Conservation (phyloP, 1,140 invertebrate genomes). For the Aphelinus atriplicis region DNA sequence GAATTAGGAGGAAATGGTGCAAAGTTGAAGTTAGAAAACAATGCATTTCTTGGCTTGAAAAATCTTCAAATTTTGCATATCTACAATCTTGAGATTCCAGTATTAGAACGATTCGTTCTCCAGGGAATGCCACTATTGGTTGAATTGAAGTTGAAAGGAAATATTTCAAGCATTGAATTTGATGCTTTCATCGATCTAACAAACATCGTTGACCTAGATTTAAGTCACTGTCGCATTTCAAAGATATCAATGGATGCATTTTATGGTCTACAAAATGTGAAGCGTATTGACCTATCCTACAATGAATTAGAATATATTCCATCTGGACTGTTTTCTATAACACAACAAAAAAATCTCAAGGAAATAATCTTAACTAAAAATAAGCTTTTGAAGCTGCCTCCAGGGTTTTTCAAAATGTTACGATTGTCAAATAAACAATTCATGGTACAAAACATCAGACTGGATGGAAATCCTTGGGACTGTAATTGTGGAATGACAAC, state of each 20-base stretch:
- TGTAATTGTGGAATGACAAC: conserved; percentile 73
- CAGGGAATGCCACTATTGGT: conserved; percentile 69
- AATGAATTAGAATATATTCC: conserved; percentile 72
- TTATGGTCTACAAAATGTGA: conserved; percentile 70
- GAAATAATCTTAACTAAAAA: conserved; percentile 74
- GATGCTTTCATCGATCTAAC: conserved; percentile 74
- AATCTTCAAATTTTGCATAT: conserved; percentile 67
- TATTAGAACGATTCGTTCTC: conserved; percentile 71
- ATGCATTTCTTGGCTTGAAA: conserved; percentile 72
- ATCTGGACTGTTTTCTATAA: conserved; percentile 68
- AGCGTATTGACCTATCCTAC: conserved; percentile 71
- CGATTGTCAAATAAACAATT: conserved; percentile 53
- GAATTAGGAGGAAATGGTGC: conserved; percentile 68
- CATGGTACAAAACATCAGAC: conserved; percentile 63
- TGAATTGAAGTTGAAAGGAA: conserved; percentile 69
- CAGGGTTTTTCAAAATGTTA: conserved; percentile 68
- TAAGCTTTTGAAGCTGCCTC: conserved; percentile 68
- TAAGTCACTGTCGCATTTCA: conserved; percentile 71
- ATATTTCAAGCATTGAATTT: conserved; percentile 70
- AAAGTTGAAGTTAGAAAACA: conserved; percentile 68
- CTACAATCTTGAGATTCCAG: conserved; percentile 67
- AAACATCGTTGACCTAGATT: conserved; percentile 69
- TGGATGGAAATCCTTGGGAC: conserved; percentile 77
- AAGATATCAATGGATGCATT: conserved; percentile 77
- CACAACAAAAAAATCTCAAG: conserved; percentile 69